Base-by-base conservation (phyloP, 1,140 invertebrate species). In the Drosophila pseudoobscura region DNA sequence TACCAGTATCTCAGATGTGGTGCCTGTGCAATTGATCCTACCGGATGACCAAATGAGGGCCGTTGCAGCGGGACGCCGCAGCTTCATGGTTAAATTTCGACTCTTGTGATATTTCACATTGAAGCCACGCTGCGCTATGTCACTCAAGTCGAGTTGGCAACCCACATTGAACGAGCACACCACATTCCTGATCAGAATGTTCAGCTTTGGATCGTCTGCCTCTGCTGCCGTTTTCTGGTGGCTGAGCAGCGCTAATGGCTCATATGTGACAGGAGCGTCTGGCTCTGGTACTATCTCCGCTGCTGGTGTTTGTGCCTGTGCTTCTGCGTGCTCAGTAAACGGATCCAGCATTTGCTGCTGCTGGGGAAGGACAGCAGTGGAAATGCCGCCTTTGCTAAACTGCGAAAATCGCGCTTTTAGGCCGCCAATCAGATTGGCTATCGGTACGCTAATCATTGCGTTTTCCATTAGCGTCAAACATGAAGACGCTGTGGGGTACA, bases 41-140 rank as follows among this genome's bases (percentile, higher is more conserved):
- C 98, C 98, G 51, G 98, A 99, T 29, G 98, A 99, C 97, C 98
- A 99, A 83, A 99, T 99, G 41, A 96, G 98, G 2, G 98, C 98
- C 13, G 98, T 99, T 5, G 97, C 97, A 80, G 96, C 95, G 9
- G 98, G 98, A 82, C 95, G 95, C 39, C 98, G 94, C 58, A 99
- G 91, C 92, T 99, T 99, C 98, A 99, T 99, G 17, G 97, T 98
- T 35, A 99, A 95, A 97, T 99, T 98, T 83, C 97, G 97, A 92
- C 98, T 97, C 93, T 98, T 95, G 68, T 96, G 95, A 91, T 97
- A 99, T 91, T 98, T 98, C 39, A 99, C 99, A 93, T 99, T 99
- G 51, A 94, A 93, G 77, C 97, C 98, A 80, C 96, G 96, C 75
- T 97, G 93, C 47, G 99, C 99, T 77, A 99, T 98, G 91, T 97